Conservation (phyloP, 2,797 vertebrate genomes). For the Balearica regulorum region DNA sequence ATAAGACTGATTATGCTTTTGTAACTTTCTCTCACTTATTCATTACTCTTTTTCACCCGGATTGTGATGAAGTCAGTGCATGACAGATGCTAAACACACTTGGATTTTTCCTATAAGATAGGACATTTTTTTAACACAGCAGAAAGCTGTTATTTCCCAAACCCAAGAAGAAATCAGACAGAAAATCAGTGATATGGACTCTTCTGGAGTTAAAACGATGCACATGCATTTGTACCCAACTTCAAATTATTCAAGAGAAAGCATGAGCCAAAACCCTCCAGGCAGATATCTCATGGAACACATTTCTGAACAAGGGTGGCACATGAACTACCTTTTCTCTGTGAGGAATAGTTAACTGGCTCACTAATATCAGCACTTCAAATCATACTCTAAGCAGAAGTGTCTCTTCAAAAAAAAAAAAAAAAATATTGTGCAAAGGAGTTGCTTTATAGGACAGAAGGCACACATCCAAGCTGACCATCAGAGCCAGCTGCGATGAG, state of each 20-base stretch:
- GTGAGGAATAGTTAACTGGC: neutral
- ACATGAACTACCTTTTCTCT: neutral
- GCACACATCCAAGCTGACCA: neutral
- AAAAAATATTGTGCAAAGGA: neutral
- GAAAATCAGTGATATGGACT: neutral
- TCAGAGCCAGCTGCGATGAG: neutral
- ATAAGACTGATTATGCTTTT: neutral
- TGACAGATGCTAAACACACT: neutral
- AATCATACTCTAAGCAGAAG: neutral
- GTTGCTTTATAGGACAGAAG: neutral
- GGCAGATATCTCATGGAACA: neutral
- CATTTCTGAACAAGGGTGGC: neutral
- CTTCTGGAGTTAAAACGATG: neutral
- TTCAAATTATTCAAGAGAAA: neutral
- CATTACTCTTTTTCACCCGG: neutral
- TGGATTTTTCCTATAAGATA: neutral
- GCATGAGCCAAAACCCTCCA: neutral
- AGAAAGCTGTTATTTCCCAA: neutral
- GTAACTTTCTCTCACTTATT: neutral
- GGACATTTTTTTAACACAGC: neutral
- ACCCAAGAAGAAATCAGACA: neutral
- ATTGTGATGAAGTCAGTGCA: neutral
- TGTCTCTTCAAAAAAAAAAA: neutral
- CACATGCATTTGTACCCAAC: neutral
- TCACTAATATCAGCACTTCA: neutral